phyloP scores from a whole-genome alignment of 2,888 invertebrate genomes.

The Phortica magna region DNA sequence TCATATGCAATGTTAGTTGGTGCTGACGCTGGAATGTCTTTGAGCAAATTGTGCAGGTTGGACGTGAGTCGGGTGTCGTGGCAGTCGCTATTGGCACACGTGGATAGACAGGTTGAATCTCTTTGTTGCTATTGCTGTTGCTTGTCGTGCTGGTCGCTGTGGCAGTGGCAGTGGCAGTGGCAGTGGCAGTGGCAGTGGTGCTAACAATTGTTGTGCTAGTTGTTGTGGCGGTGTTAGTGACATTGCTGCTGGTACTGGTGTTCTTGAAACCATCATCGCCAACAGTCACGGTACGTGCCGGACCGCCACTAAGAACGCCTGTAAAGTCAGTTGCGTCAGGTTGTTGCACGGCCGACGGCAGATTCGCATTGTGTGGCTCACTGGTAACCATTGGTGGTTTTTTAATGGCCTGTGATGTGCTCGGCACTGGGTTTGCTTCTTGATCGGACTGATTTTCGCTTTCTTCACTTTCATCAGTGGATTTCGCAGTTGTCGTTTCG shows the following conservation, averaged over 20 bases:
- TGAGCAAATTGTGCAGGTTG: slow-evolving; percentile 91
- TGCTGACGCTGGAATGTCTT: slow-evolving; percentile 95
- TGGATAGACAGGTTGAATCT: slow-evolving; percentile 78
- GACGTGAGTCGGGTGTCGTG: slow-evolving; percentile 82
- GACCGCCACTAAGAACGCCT: slow-evolving; percentile 68
- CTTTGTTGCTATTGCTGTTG: slow-evolving; percentile 34
- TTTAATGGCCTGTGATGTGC: slow-evolving; percentile 4
- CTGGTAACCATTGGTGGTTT: not conserved
- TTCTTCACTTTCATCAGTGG: slow-evolving; percentile 58
- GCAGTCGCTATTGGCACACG: slow-evolving; percentile 75
- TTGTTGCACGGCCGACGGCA: slow-evolving; percentile 73
- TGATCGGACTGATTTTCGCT: slow-evolving; percentile 51
- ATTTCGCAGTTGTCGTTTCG: slow-evolving; percentile 39
- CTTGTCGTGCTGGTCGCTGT: slow-evolving; percentile 56
- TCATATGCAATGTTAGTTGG: slow-evolving; percentile 93
- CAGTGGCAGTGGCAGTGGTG: slow-evolving; percentile 48
- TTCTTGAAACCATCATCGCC: slow-evolving; percentile 82
- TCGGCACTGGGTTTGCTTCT: slow-evolving; percentile 41
- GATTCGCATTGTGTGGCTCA: slow-evolving; percentile 60
- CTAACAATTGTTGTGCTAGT: slow-evolving; percentile 1
- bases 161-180: not conserved
- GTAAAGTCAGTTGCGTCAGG: slow-evolving; percentile 74
- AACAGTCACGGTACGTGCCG: slow-evolving; percentile 79
- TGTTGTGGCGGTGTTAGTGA: slow-evolving; percentile 34
- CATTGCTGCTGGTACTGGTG: slow-evolving; percentile 71